Evolutionary conservation across 1,140 invertebrate genomes (phyloP), one percentile per base, ranked within the genome.

Genomic region (Leptestheria dahalacensis): DNA sequence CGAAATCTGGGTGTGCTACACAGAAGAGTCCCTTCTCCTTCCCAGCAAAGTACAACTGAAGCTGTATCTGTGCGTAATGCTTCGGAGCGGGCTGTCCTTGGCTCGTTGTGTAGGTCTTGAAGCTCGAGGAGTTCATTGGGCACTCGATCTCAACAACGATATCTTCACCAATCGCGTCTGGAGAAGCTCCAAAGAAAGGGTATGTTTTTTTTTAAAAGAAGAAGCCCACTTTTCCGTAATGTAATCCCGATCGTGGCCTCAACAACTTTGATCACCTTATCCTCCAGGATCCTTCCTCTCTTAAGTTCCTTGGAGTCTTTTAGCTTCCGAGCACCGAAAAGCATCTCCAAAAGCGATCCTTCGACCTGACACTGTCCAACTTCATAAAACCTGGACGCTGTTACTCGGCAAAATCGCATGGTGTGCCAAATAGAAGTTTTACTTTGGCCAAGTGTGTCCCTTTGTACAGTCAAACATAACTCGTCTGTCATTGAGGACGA

Each of bases 341-440:
- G 15, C 33, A 41, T 6, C 33, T 41, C 33, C 15, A 41, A 6
- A 41, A 41, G 33, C 6, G 33, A 41, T 15, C 33, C 33, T 9
- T 41, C 33, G 15, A 41, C 6, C 15, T 66, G 62, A 60, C 69
- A 73, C 10, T 67, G 57, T 26, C 65, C 62, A n/a, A 63, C 67
- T 65, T 72, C 68, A 64, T 72, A 65, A 2, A 69, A 2, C 61
- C 68, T 70, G 3, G 72, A 73, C 47, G 70, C 72, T 25, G 72
- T 74, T 10, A 74, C 64, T 62, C 71, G 52, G 12, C 66, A 70
- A 64, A 69, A 69, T 18, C 69, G 33, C 18, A 73, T 54, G 61
- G 67, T 63, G 67, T 66, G 63, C 71, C 70, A 74, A 0, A 66
- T 10, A 51, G 10, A 1, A 53, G 24, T 60, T n/a, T 65, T 41